Evolutionary conservation across 37 sponge, comb jelly and placozoan species (phyloP), one percentile per base, ranked within the genome.

Genomic region (Hormiphora californensis): DNA sequence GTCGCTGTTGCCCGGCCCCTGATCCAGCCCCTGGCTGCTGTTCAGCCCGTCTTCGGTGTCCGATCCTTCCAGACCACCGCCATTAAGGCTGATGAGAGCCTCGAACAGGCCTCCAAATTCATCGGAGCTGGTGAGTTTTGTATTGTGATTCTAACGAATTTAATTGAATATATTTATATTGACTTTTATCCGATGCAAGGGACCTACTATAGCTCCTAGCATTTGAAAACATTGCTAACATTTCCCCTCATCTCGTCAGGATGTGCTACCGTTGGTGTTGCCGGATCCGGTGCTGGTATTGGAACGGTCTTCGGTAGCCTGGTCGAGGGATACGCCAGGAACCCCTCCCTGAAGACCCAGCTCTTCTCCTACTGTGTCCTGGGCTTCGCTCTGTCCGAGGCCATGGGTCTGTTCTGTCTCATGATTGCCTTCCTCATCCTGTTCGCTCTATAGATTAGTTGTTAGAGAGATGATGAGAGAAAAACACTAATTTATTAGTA

Each of bases 381-480:
- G 39, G 95, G 95, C 62, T 94, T 94, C 90, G 95, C 95, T 22
- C 86, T 94, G 27, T 94, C 95, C 32, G 93, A 95, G 88, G 95
- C 92, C 33, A 95, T 95, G 95, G 95, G 95, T 30, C 86, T 95
- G 54, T 93, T 93, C 88, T 95, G 95, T 89, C 88, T 95, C 69
- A 95, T 95, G 93, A 93, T 93, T 89, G 91, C 92, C 43, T 95
- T 95, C 55, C 87, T 95, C 87, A 90, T 95, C 57, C 87, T 93
- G 54, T 95, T 90, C 89, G 95, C 90, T 39, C 54, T 94, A 33
- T 94, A 94, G 59, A 54, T 7, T 17, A 25, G 22, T 8, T 38
- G 55, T 19, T 31, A 25, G 68, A 32, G 19, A 35, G 8, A 39
- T 67, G 7, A 28, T 59, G 7, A n/a, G n/a, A 21, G n/a, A 57